These are phyloP conservation scores for Euura lappo DNA, from an alignment of 1,140 invertebrate genomes.

Conservation along the genomic window DNA sequence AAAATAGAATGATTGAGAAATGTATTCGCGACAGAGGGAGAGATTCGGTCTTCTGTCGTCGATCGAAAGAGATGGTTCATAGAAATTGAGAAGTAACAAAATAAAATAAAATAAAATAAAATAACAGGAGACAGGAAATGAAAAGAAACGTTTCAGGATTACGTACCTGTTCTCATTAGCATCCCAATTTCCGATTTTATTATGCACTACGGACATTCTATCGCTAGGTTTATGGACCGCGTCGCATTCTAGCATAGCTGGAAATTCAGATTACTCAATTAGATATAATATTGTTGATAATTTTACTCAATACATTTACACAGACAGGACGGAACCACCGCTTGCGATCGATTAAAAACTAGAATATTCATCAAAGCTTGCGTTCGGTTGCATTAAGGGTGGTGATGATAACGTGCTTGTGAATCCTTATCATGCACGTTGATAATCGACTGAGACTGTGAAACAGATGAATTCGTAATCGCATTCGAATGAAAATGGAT, in stretches of 20 bases:
- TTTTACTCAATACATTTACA: background rate
- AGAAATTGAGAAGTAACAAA: background rate
- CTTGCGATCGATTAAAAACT: background rate
- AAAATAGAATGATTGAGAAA: conserved; percentile 27
- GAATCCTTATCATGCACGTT: background rate
- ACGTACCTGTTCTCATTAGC: conserved; percentile 49
- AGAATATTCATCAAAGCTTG: background rate
- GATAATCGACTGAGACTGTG: background rate
- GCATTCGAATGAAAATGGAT: too few relatives aligned
- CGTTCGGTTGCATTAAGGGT: background rate
- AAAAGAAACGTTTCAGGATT: background rate
- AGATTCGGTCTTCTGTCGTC: background rate
- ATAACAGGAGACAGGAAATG: background rate
- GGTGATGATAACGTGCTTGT: background rate
- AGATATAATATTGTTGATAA: too few relatives aligned
- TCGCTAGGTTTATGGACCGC: conserved; percentile 51
- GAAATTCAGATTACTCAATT: conserved; percentile 38
- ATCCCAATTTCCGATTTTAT: conserved; percentile 51
- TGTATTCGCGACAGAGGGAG: too few relatives aligned
- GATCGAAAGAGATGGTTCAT: conserved; percentile 7
- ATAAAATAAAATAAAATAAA: too few relatives aligned
- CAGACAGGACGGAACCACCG: background rate
- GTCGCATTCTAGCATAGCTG: conserved; percentile 56
- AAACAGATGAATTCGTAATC: too few relatives aligned
- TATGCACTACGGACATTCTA: conserved; percentile 52